These are phyloP conservation scores for Megalurothrips usitatus DNA, from an alignment of 2,888 invertebrate species.

Conservation along the genomic window DNA sequence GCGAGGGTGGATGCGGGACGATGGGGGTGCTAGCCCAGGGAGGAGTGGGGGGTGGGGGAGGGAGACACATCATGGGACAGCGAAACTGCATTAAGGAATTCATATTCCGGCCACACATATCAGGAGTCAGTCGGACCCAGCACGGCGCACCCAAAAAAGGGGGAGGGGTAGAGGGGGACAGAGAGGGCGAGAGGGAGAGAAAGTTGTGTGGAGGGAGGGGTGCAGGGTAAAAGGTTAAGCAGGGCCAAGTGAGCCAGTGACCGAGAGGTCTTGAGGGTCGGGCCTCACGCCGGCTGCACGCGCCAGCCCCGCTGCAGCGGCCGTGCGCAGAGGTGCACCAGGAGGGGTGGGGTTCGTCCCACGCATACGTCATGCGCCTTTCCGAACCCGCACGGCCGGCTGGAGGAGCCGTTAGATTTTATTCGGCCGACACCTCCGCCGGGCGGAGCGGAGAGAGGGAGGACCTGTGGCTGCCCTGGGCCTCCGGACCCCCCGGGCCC, in stretches of 20 bases:
- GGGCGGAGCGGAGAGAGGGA: neutral
- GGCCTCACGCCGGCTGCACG: no score
- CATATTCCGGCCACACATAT: conserved; percentile 21
- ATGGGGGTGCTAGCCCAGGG: neutral
- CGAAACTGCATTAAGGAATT: conserved; percentile 23
- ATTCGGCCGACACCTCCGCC: neutral
- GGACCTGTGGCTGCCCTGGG: no score
- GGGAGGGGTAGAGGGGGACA: conserved; percentile 8
- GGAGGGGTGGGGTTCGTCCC: no score
- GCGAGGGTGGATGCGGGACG: neutral
- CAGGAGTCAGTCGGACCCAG: neutral
- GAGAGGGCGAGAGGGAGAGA: conserved; percentile 30
- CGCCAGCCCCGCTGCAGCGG: conserved; percentile 39
- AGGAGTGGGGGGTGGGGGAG: neutral
- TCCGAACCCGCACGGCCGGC: conserved; percentile 15
- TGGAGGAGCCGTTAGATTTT: neutral
- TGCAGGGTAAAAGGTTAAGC: no score
- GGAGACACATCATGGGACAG: conserved; percentile 22
- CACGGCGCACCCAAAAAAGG: neutral
- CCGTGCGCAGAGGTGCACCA: no score
- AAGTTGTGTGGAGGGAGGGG: conserved; percentile 34
- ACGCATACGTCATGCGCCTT: no score
- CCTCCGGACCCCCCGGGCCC: no score
- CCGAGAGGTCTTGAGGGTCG: conserved; percentile 36
- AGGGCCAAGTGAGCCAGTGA: conserved; percentile 35